phyloP scores from a whole-genome alignment of 2,113 vertebrate species.

The Pseudopipra pipra region DNA sequence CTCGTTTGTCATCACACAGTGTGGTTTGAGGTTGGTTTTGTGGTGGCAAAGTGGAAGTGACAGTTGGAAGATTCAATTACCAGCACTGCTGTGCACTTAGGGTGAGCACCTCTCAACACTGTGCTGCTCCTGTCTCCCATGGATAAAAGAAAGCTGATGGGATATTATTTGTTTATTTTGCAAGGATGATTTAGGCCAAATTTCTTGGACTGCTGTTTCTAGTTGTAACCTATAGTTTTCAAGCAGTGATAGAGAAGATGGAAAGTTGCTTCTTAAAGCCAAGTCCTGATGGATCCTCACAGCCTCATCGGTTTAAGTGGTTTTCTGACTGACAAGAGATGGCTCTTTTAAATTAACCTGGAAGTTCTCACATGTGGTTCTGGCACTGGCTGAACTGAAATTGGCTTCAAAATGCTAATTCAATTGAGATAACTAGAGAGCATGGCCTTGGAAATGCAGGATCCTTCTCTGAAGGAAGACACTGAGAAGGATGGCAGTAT shows the following conservation, averaged over 20 bases:
- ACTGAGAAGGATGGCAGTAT: neutral
- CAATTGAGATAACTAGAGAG: neutral
- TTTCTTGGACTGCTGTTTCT: neutral
- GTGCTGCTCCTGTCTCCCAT: neutral
- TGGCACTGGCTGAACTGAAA: neutral
- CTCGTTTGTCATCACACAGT: neutral
- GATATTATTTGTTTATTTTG: neutral
- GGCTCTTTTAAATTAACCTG: neutral
- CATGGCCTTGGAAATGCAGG: neutral
- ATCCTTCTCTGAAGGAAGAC: neutral
- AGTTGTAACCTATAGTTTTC: neutral
- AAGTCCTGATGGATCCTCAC: neutral
- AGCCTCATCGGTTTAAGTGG: neutral
- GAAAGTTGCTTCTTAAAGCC: neutral
- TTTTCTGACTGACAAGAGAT: neutral
- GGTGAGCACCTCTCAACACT: neutral
- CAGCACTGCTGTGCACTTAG: neutral
- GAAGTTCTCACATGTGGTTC: neutral
- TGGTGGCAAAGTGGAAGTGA: neutral
- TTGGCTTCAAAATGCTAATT: neutral
- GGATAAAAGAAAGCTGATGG: neutral
- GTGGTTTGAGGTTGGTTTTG: neutral
- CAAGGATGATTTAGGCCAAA: neutral
- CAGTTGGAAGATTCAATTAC: neutral
- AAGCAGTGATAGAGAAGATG: neutral